phyloP scores from a whole-genome alignment of 2,797 vertebrate genomes.

The Syncerus caffer region DNA sequence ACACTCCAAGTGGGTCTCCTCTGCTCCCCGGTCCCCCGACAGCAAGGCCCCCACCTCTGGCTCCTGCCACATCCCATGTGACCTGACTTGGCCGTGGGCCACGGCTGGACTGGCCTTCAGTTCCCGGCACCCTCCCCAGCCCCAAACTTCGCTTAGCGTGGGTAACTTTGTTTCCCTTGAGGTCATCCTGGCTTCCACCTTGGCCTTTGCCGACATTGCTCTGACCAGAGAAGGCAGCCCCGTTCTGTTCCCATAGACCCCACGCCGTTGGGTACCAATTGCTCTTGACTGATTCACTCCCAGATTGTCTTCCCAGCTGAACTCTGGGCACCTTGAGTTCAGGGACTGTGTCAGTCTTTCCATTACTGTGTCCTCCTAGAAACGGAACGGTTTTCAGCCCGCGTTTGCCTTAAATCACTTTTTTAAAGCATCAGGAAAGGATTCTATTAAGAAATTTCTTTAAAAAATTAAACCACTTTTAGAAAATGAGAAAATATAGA shows the following conservation, averaged over 20 bases:
- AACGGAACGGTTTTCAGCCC: neutral
- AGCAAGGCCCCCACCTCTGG: neutral
- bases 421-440: neutral
- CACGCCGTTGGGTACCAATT: accelerated
- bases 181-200: accelerated
- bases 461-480: conserved; percentile 16
- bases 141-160: accelerated
- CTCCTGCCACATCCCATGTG: accelerated
- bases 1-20: neutral
- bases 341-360: neutral
- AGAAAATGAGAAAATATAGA: conserved; percentile 24
- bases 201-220: neutral
- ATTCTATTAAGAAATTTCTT: neutral
- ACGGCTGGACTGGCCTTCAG: neutral
- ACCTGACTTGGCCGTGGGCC: neutral
- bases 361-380: neutral
- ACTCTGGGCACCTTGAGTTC: accelerated
- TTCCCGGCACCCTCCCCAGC: too few species aligned
- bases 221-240: too few species aligned
- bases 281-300: neutral
- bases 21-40: accelerated
- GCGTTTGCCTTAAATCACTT: neutral
- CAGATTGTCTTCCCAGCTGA: neutral
- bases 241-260: neutral
- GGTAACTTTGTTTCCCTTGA: neutral